Conservation (phyloP, 2,797 vertebrate species). For the Pogonophryne albipinna region DNA sequence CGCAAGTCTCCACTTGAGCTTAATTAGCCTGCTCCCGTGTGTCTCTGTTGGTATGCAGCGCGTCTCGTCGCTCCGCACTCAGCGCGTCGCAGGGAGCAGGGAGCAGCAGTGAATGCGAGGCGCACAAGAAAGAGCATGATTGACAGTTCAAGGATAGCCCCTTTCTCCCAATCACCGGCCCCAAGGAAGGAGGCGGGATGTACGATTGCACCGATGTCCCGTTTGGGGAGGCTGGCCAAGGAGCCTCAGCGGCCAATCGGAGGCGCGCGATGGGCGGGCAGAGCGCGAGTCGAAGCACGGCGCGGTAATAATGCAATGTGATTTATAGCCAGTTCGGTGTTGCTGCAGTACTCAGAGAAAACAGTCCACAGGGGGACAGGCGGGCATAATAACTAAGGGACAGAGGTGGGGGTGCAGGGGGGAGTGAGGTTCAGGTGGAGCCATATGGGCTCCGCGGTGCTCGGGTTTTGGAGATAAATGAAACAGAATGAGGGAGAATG, state of each 20-base stretch:
- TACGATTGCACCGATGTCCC: slow-evolving; percentile 54
- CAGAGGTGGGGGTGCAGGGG: slow-evolving; percentile 28
- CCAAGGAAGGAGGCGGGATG: slow-evolving; percentile 72
- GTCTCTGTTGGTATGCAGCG: slow-evolving; percentile 84
- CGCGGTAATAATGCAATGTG: slow-evolving; percentile 83
- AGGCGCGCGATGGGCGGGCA: slow-evolving; percentile 66
- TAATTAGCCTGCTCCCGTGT: slow-evolving; percentile 58
- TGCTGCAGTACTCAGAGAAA: slow-evolving; percentile 85
- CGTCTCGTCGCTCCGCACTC: slow-evolving; percentile 80
- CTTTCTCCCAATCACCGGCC: slow-evolving; percentile 76
- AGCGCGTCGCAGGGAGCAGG: slow-evolving; percentile 79
- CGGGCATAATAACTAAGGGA: slow-evolving; percentile 62
- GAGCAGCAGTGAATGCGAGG: slow-evolving; percentile 72
- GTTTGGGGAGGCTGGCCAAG: slow-evolving; percentile 57
- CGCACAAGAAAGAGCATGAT: slow-evolving; percentile 77
- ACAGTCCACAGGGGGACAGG: slow-evolving; percentile 69
- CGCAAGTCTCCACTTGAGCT: slow-evolving; percentile 50
- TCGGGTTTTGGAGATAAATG: slow-evolving; percentile 22
- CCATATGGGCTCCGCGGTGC: slow-evolving; percentile 19
- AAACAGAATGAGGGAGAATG: slow-evolving; percentile 25
- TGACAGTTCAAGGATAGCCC: slow-evolving; percentile 80
- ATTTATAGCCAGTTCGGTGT: slow-evolving; percentile 84
- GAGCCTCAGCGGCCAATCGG: slow-evolving; percentile 72
- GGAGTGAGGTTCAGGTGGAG: slow-evolving; percentile 39
- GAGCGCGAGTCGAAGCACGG: slow-evolving; percentile 62